A percentile compares a stretch with the other conserved stretches of the same genome.
phyloP scores from a whole-genome alignment of 64 coral and sea anemone genomes.

The Pocillopora damicornis region DNA sequence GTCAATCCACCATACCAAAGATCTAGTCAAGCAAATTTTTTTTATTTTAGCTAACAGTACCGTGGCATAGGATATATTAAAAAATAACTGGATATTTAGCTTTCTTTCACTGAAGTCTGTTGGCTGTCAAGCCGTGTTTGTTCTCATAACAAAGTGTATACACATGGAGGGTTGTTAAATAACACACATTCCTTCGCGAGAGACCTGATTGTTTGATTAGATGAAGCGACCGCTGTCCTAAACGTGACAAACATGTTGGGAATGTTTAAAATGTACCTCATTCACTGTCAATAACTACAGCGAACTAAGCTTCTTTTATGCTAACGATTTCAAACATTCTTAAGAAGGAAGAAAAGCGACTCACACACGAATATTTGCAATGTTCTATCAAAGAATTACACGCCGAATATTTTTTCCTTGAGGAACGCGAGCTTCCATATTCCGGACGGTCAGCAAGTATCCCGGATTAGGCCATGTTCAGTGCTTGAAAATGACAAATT shows the following conservation, averaged over 20 bases:
- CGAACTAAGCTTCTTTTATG: constrained; percentile 32
- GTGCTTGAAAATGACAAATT: constrained; percentile 18
- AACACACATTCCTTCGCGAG: background rate
- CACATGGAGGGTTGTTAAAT: background rate
- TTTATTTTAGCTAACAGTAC: no score
- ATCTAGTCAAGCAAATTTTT: no score
- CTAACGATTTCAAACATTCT: constrained; percentile 22
- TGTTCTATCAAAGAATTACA: background rate
- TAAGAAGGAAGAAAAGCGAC: background rate
- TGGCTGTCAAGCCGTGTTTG: no score
- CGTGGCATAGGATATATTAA: no score
- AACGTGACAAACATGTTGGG: background rate
- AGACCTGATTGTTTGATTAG: background rate
- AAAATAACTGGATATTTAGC: no score
- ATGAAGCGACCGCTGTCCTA: constrained; percentile 11
- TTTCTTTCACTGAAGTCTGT: no score
- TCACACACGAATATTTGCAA: background rate
- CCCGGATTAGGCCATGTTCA: constrained; percentile 35
- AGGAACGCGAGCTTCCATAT: constrained; percentile 25
- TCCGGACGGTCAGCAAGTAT: background rate
- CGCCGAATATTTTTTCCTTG: background rate
- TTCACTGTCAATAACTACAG: constrained; percentile 36
- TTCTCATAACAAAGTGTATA: background rate
- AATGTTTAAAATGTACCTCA: constrained; percentile 25
- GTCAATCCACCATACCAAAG: no score